Evolutionary conservation across 2,888 invertebrate species (phyloP).

Genomic region (Callimorpha dominula): DNA sequence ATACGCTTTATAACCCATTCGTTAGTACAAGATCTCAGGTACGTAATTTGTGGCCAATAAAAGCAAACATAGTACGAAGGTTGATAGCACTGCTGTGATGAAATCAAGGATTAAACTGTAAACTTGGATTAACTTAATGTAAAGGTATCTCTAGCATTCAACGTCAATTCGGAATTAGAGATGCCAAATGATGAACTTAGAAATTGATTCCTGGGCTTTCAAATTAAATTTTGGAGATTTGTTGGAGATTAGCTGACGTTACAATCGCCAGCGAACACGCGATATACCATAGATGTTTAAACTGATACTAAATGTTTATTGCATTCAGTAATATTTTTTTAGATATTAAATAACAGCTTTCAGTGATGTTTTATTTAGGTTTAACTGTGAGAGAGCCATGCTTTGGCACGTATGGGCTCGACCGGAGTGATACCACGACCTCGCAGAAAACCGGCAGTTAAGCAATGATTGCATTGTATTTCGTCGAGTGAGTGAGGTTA

Average conservation of each 20-base stretch:
- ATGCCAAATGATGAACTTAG: neutral
- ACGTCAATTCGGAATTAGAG: neutral
- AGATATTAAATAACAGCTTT: too few relatives aligned
- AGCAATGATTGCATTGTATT: too few relatives aligned
- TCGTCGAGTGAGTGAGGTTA: too few relatives aligned
- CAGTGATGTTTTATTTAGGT: neutral
- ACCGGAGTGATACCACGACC: too few relatives aligned
- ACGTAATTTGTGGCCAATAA: conserved; percentile 53
- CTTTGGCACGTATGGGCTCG: too few relatives aligned
- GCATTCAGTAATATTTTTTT: neutral
- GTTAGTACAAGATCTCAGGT: conserved; percentile 36
- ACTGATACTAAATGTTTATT: neutral
- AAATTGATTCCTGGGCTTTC: neutral
- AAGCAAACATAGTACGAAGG: conserved; percentile 35
- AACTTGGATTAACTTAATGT: conserved; percentile 37
- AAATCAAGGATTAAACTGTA: conserved; percentile 39
- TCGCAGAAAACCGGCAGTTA: too few relatives aligned
- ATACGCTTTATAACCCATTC: conserved; percentile 21
- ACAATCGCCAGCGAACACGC: neutral
- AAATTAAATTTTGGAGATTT: neutral
- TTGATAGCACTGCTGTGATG: conserved; percentile 41
- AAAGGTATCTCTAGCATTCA: conserved; percentile 11
- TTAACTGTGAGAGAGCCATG: neutral
- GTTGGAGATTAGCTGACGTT: neutral
- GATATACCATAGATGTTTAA: neutral